These are phyloP conservation scores for Podocnemis expansa DNA, from an alignment of 2,113 vertebrate genomes.

Conservation along the genomic window DNA sequence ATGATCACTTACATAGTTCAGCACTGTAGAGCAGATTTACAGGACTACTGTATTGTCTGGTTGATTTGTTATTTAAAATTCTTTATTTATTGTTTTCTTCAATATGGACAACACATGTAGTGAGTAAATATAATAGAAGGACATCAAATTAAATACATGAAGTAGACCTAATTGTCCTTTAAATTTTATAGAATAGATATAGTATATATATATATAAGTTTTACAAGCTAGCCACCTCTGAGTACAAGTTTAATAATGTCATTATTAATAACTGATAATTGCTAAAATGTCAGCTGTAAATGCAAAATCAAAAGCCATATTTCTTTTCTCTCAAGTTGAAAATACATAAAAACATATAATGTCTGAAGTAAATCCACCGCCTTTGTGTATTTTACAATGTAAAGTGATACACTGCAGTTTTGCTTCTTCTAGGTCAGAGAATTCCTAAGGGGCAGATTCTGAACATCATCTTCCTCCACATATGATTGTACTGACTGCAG, in stretches of 20 bases:
- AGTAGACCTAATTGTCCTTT: constrained; percentile 31
- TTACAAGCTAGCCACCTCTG: fast-evolving
- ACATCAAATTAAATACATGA: constrained; percentile 28
- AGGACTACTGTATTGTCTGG: constrained; percentile 48
- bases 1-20: constrained; percentile 43
- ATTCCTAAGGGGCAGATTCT: not conserved
- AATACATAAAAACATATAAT: not conserved
- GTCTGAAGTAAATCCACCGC: not conserved
- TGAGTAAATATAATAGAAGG: constrained; percentile 27
- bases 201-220: constrained; percentile 41
- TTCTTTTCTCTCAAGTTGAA: not conserved
- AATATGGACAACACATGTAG: not conserved
- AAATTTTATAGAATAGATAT: constrained; percentile 30
- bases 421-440: not conserved
- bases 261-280: constrained; percentile 40
- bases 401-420: fast-evolving
- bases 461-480: fast-evolving
- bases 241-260: not conserved
- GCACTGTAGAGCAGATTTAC: constrained; percentile 47
- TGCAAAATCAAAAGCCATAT: not conserved
- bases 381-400: fast-evolving
- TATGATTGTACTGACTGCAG: not conserved
- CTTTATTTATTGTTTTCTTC: constrained; percentile 31
- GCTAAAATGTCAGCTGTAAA: not conserved
- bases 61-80: constrained; percentile 55